These are phyloP conservation scores for Schmidtea mediterranea DNA, from an alignment of 1,140 invertebrate genomes.

Conservation along the genomic window DNA sequence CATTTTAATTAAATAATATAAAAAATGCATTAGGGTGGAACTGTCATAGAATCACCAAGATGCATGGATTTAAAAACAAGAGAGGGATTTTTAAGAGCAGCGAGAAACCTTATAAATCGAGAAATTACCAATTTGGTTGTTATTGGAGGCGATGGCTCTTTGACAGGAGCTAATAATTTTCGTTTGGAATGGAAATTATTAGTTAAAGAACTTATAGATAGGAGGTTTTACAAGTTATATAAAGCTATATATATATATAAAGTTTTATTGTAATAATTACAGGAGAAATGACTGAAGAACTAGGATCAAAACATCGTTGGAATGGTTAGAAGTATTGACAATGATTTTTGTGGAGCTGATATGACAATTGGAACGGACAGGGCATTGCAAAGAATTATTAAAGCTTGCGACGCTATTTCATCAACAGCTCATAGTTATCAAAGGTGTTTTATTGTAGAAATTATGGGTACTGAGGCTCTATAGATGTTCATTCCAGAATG, in stretches of 20 bases:
- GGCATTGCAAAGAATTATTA: conserved; percentile 84
- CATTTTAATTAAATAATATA: too few relatives aligned
- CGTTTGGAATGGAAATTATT: conserved; percentile 47
- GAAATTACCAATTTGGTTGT: conserved; percentile 85
- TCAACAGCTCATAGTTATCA: conserved; percentile 84
- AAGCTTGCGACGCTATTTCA: conserved; percentile 86
- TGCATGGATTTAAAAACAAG: conserved; percentile 65
- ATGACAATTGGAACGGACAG: conserved; percentile 99
- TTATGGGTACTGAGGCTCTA: conserved; percentile 52
- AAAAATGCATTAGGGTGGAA: conserved; percentile 44
- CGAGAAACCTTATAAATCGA: conserved; percentile 54
- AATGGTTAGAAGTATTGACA: conserved; percentile 95
- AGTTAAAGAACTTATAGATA: conserved; percentile 50
- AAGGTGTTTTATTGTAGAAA: conserved; percentile 94
- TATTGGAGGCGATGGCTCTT: conserved; percentile 89
- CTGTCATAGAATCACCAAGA: conserved; percentile 83
- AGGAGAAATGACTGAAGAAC: conserved; percentile 45
- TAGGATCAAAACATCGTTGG: conserved; percentile 66
- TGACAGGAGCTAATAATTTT: conserved; percentile 90
- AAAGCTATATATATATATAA: too few relatives aligned
- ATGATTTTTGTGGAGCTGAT: conserved; percentile 98
- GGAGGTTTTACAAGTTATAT: too few relatives aligned
- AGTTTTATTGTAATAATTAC: too few relatives aligned
- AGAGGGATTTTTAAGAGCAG: conserved; percentile 60
- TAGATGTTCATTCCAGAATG: conserved; percentile 88